Evolutionary conservation across 2,113 vertebrate genomes (phyloP), one percentile per base, ranked within the genome.

Genomic region (Menura novaehollandiae): DNA sequence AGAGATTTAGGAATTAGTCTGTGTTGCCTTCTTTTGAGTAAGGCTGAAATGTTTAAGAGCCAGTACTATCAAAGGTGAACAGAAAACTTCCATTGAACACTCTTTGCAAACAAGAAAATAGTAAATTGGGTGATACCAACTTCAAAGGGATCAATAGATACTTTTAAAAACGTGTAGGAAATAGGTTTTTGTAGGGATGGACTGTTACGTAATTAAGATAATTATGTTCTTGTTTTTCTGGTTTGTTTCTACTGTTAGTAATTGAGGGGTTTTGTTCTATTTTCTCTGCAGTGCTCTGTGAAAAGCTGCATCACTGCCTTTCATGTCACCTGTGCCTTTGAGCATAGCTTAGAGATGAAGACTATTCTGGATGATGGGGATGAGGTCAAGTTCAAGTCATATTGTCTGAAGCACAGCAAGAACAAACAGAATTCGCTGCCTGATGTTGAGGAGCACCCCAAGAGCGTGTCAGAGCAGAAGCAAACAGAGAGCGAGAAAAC

Each of bases 291-390:
- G 99, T 99, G 99, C 96, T 99, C 99, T 0, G 99, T 99, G 74
- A 99, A 99, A 98, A 99, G 99, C 97, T 99, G 99, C 96, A 99
- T 99, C 89, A 99, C 98, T 85, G 99, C 99, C 78, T 99, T 99
- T 97, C 99, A 99, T n/a, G 99, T 99, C 97, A 99, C 99, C n/a
- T 99, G 99, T 94, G 99, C 99, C 96, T 99, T 99, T 85, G 99
- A 99, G 98, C 99, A 99, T 97, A 99, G 92, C 94, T 98, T 99
- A 80, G 99, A 99, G 97, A 99, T 99, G 99, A 99, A 99, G 97
- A 99, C 99, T 79, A 99, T 99, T 96, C 97, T 99, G 92, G 99
- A 99, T 37, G 99, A 99, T 7, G 99, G 98, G 2, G 99, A 99
- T 52, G 99, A 99, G 93, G 99, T 99, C 49, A 99, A 99, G 82